These are phyloP conservation scores for Antennarius striatus DNA, from an alignment of 2,113 vertebrate species.

Conservation along the genomic window DNA sequence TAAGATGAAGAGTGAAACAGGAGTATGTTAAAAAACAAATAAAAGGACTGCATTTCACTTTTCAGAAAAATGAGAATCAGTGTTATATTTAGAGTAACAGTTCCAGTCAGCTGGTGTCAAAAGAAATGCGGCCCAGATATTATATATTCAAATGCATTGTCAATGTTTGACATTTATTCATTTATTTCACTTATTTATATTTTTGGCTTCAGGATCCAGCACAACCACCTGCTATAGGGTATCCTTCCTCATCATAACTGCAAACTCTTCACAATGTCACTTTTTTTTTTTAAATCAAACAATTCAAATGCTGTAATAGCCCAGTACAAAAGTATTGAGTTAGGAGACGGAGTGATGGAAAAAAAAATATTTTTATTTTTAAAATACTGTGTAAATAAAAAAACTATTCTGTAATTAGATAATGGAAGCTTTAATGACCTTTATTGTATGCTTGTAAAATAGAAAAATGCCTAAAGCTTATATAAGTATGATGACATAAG, in stretches of 20 bases:
- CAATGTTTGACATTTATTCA: constrained; percentile 13
- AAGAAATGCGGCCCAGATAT: constrained; percentile 44
- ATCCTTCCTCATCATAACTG: constrained; percentile 32
- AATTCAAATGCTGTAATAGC: no score
- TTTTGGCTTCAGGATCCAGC: constrained; percentile 17
- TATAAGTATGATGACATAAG: not conserved
- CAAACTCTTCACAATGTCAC: constrained; percentile 32
- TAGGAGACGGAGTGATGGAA: no score
- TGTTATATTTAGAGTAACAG: no score
- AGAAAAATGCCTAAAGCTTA: not conserved
- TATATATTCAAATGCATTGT: constrained; percentile 42
- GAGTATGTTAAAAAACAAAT: not conserved
- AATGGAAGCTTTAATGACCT: no score
- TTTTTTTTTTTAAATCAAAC: no score
- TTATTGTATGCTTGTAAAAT: no score
- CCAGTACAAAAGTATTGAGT: no score
- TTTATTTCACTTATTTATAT: constrained; percentile 19
- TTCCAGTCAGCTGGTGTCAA: constrained; percentile 14
- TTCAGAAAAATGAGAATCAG: not conserved
- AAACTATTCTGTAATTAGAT: not conserved
- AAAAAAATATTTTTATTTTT: no score
- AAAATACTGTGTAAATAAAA: not conserved
- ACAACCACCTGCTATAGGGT: constrained; percentile 37
- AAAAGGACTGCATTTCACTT: not conserved
- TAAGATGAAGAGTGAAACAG: not conserved